Conservation (phyloP, 2,888 invertebrate species). For the Meganola albula region DNA sequence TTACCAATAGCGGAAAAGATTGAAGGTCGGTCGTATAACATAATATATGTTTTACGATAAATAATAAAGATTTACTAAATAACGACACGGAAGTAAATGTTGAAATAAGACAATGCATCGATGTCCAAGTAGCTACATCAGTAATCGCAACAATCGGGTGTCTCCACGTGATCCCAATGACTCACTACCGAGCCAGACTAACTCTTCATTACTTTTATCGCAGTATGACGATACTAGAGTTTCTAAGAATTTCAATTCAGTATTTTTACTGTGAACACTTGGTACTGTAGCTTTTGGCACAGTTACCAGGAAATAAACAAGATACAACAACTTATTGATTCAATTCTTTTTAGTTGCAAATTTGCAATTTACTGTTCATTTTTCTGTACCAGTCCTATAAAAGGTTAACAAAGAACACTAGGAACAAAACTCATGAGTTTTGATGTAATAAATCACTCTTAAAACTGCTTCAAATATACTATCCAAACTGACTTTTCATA, state of each 20-base stretch:
- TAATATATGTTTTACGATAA: conserved; percentile 28
- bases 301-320: too few species aligned
- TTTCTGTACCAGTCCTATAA: too few species aligned
- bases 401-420: too few species aligned
- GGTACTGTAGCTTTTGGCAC: conserved; percentile 3
- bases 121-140: too few species aligned
- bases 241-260: conserved; percentile 29
- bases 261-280: conserved; percentile 20
- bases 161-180: conserved; percentile 33
- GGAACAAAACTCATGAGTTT: too few species aligned
- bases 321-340: too few species aligned
- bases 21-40: conserved; percentile 41
- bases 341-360: too few species aligned
- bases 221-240: conserved; percentile 33
- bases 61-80: conserved; percentile 31
- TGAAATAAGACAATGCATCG: conserved; percentile 26
- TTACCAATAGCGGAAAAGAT: conserved; percentile 49
- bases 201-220: conserved; percentile 40
- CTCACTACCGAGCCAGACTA: conserved; percentile 36
- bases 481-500: too few species aligned
- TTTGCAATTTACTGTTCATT: too few species aligned
- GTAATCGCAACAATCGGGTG: conserved; percentile 23
- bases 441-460: too few species aligned
- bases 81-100: conserved; percentile 37
- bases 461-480: too few species aligned